phyloP scores from a whole-genome alignment of 2,888 invertebrate genomes.

The Pterostichus madidus region DNA sequence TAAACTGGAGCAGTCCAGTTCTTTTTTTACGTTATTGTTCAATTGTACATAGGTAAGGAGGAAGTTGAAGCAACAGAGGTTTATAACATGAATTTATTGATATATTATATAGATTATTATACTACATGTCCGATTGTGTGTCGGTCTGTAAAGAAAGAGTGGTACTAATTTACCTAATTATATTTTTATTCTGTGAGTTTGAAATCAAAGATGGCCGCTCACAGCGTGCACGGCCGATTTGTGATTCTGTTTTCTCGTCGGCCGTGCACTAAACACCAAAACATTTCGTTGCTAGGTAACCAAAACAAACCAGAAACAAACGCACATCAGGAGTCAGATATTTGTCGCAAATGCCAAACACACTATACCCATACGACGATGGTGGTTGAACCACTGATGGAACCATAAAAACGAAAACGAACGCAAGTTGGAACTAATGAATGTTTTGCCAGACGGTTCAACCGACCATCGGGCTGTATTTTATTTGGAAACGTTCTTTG shows the following conservation, averaged over 20 bases:
- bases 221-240: conserved; percentile 47
- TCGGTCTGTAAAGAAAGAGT: conserved; percentile 56
- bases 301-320: conserved; percentile 62
- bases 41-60: conserved; percentile 60
- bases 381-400: conserved; percentile 4
- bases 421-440: conserved; percentile 13
- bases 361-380: neutral
- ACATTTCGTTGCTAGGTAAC: conserved; percentile 52
- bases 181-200: conserved; percentile 59
- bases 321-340: conserved; percentile 71
- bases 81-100: conserved; percentile 42
- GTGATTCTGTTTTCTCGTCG: conserved; percentile 57
- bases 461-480: conserved; percentile 71
- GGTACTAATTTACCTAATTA: conserved; percentile 59
- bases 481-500: conserved; percentile 76
- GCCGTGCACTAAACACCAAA: conserved; percentile 51
- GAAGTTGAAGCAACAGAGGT: conserved; percentile 35
- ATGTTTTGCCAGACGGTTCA: conserved; percentile 53
- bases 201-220: conserved; percentile 47
- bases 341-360: conserved; percentile 68
- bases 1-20: conserved; percentile 60
- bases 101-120: conserved; percentile 54
- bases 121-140: conserved; percentile 52
- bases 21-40: conserved; percentile 66
- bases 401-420: conserved; percentile 28